Evolutionary conservation across 2,888 invertebrate species (phyloP).

Genomic region (Amblyteles armatorius): DNA sequence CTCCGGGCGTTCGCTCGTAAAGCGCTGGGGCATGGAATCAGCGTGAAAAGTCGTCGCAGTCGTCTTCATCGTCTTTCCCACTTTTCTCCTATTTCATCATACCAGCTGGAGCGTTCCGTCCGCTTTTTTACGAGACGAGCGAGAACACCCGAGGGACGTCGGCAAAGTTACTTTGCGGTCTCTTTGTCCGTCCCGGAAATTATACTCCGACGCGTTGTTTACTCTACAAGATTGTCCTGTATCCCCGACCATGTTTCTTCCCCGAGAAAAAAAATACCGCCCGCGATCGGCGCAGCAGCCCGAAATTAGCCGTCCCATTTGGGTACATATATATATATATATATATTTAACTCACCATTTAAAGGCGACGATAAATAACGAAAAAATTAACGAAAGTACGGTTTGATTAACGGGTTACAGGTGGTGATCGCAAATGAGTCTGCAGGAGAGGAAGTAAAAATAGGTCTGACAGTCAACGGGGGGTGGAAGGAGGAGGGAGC

Average conservation of each 20-base stretch:
- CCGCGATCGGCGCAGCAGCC: too few species aligned
- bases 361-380: neutral
- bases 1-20: constrained; percentile 30
- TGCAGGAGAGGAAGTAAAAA: constrained; percentile 73
- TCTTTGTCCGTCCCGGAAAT: constrained; percentile 33
- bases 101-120: neutral
- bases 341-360: neutral
- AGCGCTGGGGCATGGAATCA: constrained; percentile 19
- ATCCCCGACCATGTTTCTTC: neutral
- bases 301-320: too few species aligned
- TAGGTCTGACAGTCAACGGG: constrained; percentile 78
- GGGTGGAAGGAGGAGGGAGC: constrained; percentile 51
- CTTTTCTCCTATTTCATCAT: constrained; percentile 13
- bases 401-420: constrained; percentile 69
- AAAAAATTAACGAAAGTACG: neutral
- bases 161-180: constrained; percentile 43
- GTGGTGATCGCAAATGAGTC: constrained; percentile 78
- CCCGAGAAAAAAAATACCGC: too few species aligned
- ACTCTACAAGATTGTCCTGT: constrained; percentile 39
- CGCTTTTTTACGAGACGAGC: constrained; percentile 42
- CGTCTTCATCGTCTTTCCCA: neutral
- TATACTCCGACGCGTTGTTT: constrained; percentile 31
- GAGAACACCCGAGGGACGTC: constrained; percentile 28
- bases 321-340: too few species aligned
- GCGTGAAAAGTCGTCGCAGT: constrained; percentile 40